Evolutionary conservation across 1,140 invertebrate species (phyloP).

Genomic region (Ostrea edulis): DNA sequence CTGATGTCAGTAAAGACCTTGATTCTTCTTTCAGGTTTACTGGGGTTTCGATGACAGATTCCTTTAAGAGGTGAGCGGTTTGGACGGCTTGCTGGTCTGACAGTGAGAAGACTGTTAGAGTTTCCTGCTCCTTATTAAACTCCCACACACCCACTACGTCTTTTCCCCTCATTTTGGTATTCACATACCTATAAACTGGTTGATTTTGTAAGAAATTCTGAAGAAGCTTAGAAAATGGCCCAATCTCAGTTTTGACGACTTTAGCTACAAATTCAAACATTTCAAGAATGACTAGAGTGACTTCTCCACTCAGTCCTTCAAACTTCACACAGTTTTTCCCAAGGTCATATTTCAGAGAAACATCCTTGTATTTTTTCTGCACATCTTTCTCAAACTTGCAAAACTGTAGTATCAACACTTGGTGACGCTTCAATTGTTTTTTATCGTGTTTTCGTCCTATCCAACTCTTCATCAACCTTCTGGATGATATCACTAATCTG

Average conservation of each 20-base stretch:
- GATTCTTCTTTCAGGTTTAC: constrained; percentile 49
- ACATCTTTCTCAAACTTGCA: constrained; percentile 49
- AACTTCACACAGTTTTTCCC: constrained; percentile 48
- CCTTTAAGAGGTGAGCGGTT: constrained; percentile 47
- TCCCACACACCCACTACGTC: constrained; percentile 58
- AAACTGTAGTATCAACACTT: constrained; percentile 52
- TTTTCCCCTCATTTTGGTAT: constrained; percentile 48
- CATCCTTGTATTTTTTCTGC: constrained; percentile 48
- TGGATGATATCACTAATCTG: constrained; percentile 40
- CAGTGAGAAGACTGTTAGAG: constrained; percentile 51
- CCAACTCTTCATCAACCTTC: constrained; percentile 48
- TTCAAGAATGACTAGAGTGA: constrained; percentile 47
- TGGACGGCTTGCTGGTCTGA: constrained; percentile 50
- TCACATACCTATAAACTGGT: constrained; percentile 40
- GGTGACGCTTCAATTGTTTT: constrained; percentile 33
- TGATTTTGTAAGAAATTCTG: constrained; percentile 40
- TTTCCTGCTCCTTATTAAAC: constrained; percentile 17
- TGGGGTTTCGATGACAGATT: constrained; percentile 45
- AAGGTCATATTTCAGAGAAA: constrained; percentile 52
- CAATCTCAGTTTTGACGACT: neutral
- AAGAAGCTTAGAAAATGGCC: constrained; percentile 38
- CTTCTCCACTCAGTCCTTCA: constrained; percentile 56
- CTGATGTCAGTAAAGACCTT: neutral
- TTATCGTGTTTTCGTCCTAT: constrained; percentile 56
- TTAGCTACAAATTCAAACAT: constrained; percentile 54